Conservation (phyloP, 35 echinoderm and acorn worm species). For the Stichopus chloronotus region DNA sequence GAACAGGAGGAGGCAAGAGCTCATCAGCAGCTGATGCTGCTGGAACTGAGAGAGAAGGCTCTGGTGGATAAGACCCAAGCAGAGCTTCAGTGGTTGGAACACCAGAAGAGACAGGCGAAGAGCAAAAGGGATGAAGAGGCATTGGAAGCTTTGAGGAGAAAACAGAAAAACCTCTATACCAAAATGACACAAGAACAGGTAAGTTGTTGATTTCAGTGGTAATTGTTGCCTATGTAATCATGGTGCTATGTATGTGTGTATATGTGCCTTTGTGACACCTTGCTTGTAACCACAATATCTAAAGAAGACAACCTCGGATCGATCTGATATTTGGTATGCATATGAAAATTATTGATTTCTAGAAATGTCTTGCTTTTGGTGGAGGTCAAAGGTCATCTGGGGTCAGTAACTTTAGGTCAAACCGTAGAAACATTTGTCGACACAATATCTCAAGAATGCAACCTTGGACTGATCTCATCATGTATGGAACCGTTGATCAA, state of each 20-base stretch:
- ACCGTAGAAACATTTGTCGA: too few relatives aligned
- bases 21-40: slow-evolving; percentile 80
- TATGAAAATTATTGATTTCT: too few relatives aligned
- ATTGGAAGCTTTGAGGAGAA: slow-evolving; percentile 65
- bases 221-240: background rate
- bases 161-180: slow-evolving; percentile 66
- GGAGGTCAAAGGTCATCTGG: too few relatives aligned
- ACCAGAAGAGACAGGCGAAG: slow-evolving; percentile 81
- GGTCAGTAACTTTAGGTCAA: too few relatives aligned
- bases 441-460: too few relatives aligned
- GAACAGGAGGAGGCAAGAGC: slow-evolving; percentile 83
- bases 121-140: slow-evolving; percentile 74
- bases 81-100: slow-evolving; percentile 94
- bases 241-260: background rate
- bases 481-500: too few relatives aligned
- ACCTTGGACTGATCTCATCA: too few relatives aligned
- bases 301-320: background rate
- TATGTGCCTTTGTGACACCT: too few relatives aligned
- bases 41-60: slow-evolving; percentile 85
- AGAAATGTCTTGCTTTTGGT: too few relatives aligned
- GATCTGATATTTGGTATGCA: too few relatives aligned
- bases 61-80: slow-evolving; percentile 89
- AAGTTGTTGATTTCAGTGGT: background rate
- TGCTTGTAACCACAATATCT: too few relatives aligned
- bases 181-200: slow-evolving; percentile 91